Conservation (phyloP, 2,113 vertebrate genomes). For the Phrynosoma platyrhinos region DNA sequence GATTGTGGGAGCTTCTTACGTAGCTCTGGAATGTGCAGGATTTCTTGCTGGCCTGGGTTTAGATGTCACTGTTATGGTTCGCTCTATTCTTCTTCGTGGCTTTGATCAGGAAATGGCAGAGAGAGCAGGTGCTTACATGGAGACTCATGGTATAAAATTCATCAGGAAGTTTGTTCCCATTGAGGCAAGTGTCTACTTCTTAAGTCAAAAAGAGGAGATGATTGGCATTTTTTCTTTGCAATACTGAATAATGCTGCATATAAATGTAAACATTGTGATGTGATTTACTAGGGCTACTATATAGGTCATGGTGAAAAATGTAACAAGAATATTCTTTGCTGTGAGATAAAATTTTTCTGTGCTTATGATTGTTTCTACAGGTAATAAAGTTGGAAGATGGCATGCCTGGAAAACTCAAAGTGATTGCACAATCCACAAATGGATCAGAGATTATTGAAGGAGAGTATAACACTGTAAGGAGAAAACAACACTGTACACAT, state of each 20-base stretch:
- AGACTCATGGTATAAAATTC: slow-evolving; percentile 90
- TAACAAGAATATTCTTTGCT: background rate
- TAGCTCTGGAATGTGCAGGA: slow-evolving; percentile 95
- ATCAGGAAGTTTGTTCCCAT: slow-evolving; percentile 86
- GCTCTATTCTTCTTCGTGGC: slow-evolving; percentile 92
- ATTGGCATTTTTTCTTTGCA: background rate
- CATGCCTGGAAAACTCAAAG: slow-evolving; percentile 89
- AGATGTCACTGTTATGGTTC: slow-evolving; percentile 94
- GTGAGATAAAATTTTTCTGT: slow-evolving; percentile 32
- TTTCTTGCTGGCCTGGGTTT: slow-evolving; percentile 92
- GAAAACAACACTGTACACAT: background rate
- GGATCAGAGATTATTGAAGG: slow-evolving; percentile 82
- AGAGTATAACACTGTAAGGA: slow-evolving; percentile 92
- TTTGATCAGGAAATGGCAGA: slow-evolving; percentile 98
- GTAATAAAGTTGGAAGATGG: slow-evolving; percentile 91
- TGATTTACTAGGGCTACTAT: background rate
- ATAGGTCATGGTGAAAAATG: slow-evolving; percentile 19
- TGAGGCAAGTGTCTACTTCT: slow-evolving; percentile 75
- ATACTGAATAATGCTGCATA: background rate
- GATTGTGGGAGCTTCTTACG: slow-evolving; percentile 93
- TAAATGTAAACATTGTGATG: slow-evolving; percentile 10
- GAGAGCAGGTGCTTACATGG: slow-evolving; percentile 88
- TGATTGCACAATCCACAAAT: slow-evolving; percentile 89
- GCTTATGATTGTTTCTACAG: slow-evolving; percentile 61
- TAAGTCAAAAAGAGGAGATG: background rate